phyloP scores from a whole-genome alignment of 2,797 vertebrate genomes.

The Chelonia mydas region DNA sequence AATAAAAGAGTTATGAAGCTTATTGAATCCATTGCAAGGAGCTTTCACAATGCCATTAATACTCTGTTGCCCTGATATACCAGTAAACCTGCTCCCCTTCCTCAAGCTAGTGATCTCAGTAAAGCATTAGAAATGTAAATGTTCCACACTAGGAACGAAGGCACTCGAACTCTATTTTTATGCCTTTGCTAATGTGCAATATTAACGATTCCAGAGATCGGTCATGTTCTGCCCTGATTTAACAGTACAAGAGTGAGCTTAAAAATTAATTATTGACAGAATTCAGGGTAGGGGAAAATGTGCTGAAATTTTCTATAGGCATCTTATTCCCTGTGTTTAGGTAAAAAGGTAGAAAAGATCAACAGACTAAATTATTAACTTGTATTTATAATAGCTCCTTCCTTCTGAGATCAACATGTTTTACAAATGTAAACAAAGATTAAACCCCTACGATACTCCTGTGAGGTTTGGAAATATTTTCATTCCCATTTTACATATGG shows the following conservation, averaged over 20 bases:
- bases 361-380: not conserved
- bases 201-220: not conserved
- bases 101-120: accelerated
- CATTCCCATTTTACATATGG: not conserved
- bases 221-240: not conserved
- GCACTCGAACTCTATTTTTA: not conserved
- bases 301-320: not conserved
- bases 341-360: not conserved
- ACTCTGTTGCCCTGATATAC: not conserved
- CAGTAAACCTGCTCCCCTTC: not conserved
- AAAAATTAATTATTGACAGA: not conserved
- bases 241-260: not conserved
- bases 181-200: not conserved
- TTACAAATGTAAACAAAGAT: not conserved
- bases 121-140: not conserved
- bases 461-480: not conserved
- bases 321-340: not conserved
- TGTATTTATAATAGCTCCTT: not conserved
- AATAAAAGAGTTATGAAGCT: not conserved
- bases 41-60: not conserved
- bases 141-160: not conserved
- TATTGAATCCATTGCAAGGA: not conserved
- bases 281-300: not conserved
- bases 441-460: not conserved
- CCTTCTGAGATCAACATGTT: not conserved